Evolutionary conservation across 2,113 vertebrate species (phyloP).

Genomic region (Pollachius pollachius): DNA sequence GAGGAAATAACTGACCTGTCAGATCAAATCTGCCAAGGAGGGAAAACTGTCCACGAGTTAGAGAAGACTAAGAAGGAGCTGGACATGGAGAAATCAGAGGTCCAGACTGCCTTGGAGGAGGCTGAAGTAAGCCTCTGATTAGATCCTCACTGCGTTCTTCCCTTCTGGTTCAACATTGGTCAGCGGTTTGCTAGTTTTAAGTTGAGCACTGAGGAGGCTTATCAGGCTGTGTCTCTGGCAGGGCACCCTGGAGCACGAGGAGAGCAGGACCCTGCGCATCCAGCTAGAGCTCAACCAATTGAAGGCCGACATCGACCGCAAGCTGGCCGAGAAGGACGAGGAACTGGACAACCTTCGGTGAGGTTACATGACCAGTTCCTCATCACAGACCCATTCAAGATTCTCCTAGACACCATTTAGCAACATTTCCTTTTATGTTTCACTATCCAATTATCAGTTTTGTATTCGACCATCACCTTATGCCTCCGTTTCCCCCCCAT

Average conservation of each 20-base stretch:
- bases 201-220: too few species aligned
- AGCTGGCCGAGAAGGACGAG: slow-evolving; percentile 89
- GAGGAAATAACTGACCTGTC: slow-evolving; percentile 91
- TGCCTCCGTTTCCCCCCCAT: neutral
- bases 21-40: slow-evolving; percentile 85
- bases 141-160: neutral
- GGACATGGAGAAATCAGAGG: slow-evolving; percentile 87
- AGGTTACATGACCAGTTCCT: slow-evolving; percentile 12
- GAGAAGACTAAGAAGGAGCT: slow-evolving; percentile 91
- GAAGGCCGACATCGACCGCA: slow-evolving; percentile 88
- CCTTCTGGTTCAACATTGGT: neutral
- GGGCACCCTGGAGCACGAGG: slow-evolving; percentile 91
- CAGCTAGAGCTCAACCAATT: slow-evolving; percentile 91
- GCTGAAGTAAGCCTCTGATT: slow-evolving; percentile 79
- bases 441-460: too few species aligned
- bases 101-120: slow-evolving; percentile 91
- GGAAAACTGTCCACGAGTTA: slow-evolving; percentile 89
- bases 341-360: slow-evolving; percentile 89
- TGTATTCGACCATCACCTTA: neutral
- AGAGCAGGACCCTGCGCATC: slow-evolving; percentile 89
- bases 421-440: neutral
- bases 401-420: neutral
- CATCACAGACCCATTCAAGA: neutral
- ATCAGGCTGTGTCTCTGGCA: slow-evolving; percentile 44
- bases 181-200: too few species aligned